phyloP scores from a whole-genome alignment of 2,888 invertebrate genomes.

The Andrena flavipes region DNA sequence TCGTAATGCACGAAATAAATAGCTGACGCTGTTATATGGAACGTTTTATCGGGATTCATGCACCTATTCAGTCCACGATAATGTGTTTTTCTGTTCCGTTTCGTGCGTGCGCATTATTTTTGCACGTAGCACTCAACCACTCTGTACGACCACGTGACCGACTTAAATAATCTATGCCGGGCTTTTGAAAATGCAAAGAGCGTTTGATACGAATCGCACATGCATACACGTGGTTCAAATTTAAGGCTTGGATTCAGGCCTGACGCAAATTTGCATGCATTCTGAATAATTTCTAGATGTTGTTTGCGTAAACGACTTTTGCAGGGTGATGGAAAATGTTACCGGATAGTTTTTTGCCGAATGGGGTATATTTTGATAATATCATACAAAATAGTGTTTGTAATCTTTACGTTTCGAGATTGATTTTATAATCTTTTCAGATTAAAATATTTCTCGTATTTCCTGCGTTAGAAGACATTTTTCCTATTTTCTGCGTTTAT shows the following conservation, averaged over 20 bases:
- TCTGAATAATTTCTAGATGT: slow-evolving; percentile 1
- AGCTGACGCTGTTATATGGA: neutral
- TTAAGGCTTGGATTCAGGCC: neutral
- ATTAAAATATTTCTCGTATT: too few relatives aligned
- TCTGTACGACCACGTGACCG: neutral
- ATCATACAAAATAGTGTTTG: too few relatives aligned
- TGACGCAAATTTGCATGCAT: neutral
- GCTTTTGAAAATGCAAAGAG: slow-evolving; percentile 12
- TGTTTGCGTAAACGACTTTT: neutral
- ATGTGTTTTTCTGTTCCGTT: slow-evolving; percentile 8
- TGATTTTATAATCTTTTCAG: too few relatives aligned
- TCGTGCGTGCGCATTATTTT: slow-evolving; percentile 7
- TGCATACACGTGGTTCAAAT: neutral
- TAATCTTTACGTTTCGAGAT: too few relatives aligned
- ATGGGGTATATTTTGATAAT: too few relatives aligned
- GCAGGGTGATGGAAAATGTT: neutral
- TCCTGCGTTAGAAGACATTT: too few relatives aligned
- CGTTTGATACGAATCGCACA: slow-evolving; percentile 18
- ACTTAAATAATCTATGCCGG: slow-evolving; percentile 23
- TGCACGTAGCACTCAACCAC: neutral
- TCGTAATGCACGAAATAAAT: neutral
- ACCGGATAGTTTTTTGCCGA: neutral
- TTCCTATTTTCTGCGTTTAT: too few relatives aligned
- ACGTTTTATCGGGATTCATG: slow-evolving; percentile 12
- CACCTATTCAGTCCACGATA: neutral